Conservation (phyloP, 2,888 invertebrate genomes). For the Drosophila mimetica region DNA sequence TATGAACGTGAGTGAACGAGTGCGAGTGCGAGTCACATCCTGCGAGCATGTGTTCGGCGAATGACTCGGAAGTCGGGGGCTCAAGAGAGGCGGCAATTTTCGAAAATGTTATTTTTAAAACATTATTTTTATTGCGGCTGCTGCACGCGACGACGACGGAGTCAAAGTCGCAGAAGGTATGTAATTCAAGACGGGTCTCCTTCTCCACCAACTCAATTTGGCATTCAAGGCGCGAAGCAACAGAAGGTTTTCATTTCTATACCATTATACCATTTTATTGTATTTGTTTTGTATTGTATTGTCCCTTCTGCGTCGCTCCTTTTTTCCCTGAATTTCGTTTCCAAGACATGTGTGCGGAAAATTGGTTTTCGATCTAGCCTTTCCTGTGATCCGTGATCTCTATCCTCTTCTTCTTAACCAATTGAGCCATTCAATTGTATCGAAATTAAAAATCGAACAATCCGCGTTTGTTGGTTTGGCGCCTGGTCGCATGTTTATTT, state of each 20-base stretch:
- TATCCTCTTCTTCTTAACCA: conserved; percentile 40
- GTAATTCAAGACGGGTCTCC: conserved; percentile 6
- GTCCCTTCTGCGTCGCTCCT: conserved; percentile 5
- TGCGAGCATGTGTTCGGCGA: conserved; percentile 27
- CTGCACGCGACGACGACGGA: conserved; percentile 62
- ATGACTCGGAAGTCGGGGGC: conserved; percentile 36
- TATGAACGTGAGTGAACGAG: no score
- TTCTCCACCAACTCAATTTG: conserved; percentile 41
- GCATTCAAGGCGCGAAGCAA: conserved; percentile 59
- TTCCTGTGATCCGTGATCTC: conserved; percentile 10
- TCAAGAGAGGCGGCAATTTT: conserved; percentile 17
- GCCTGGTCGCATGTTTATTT: conserved; percentile 38
- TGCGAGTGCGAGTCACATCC: conserved; percentile 22
- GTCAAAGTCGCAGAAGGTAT: background rate
- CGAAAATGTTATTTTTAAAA: conserved; percentile 67
- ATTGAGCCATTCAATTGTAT: conserved; percentile 62
- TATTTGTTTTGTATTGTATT: conserved; percentile 4
- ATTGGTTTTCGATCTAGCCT: conserved; percentile 49
- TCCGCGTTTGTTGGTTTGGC: conserved; percentile 29
- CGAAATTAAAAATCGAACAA: conserved; percentile 4
- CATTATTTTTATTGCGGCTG: conserved; percentile 72
- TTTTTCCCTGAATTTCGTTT: conserved; percentile 5
- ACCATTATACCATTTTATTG: conserved; percentile 4
- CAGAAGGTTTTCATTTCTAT: conserved; percentile 36
- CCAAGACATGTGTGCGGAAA: conserved; percentile 63